Conservation (phyloP, 2,797 vertebrate species). For the Hyperoplus immaculatus region DNA sequence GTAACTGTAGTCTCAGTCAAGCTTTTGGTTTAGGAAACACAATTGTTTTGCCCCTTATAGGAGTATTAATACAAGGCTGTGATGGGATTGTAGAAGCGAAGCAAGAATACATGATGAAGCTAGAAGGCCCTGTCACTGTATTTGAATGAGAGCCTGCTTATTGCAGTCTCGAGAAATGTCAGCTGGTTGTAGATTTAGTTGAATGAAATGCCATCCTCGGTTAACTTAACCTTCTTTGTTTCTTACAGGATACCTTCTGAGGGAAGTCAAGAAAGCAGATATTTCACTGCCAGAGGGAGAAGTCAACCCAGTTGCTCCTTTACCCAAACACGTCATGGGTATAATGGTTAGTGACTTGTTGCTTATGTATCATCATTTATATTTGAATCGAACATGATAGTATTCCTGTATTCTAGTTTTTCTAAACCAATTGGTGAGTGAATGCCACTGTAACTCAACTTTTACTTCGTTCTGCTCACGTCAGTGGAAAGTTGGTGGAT, state of each 20-base stretch:
- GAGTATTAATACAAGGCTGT: background rate
- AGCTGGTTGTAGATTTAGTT: slow-evolving; percentile 57
- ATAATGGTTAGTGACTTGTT: slow-evolving; percentile 90
- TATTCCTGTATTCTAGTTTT: background rate
- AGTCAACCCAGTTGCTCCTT: slow-evolving; percentile 91
- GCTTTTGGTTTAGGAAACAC: background rate
- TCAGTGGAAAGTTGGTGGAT: background rate
- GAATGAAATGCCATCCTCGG: slow-evolving; percentile 29
- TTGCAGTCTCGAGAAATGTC: slow-evolving; percentile 67
- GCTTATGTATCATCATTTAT: background rate
- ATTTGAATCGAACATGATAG: background rate
- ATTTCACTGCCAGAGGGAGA: slow-evolving; percentile 93
- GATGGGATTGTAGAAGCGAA: slow-evolving; percentile 12
- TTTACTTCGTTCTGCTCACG: background rate
- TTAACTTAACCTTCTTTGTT: slow-evolving; percentile 35
- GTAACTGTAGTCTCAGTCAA: background rate
- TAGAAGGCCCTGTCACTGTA: slow-evolving; percentile 8
- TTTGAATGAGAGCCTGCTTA: slow-evolving; percentile 16
- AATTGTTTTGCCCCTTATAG: background rate
- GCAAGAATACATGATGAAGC: background rate
- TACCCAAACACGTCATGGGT: slow-evolving; percentile 92
- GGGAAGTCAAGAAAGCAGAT: slow-evolving; percentile 94
- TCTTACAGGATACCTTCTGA: slow-evolving; percentile 91
- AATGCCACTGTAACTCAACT: background rate
- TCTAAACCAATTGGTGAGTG: background rate